These are phyloP conservation scores for Acrocera orbiculus DNA, from an alignment of 2,888 invertebrate genomes.

Conservation along the genomic window DNA sequence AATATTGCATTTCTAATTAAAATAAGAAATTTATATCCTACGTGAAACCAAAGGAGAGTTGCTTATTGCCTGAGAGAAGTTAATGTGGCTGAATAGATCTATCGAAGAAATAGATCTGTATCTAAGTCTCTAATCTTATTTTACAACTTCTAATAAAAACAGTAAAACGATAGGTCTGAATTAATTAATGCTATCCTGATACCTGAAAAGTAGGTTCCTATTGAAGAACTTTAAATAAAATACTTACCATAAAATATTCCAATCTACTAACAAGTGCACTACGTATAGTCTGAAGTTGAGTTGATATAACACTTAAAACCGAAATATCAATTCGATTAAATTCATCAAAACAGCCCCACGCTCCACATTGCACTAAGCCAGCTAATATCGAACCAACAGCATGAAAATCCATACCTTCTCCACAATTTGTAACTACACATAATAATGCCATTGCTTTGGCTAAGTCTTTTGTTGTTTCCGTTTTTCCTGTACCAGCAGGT, in stretches of 20 bases:
- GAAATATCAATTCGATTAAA: conserved; percentile 88
- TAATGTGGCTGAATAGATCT: too few relatives aligned
- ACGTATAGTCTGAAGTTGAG: conserved; percentile 76
- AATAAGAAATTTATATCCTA: too few relatives aligned
- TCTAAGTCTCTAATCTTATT: too few relatives aligned
- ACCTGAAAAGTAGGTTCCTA: too few relatives aligned
- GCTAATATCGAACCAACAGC: conserved; percentile 62
- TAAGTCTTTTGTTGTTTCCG: conserved; percentile 80
- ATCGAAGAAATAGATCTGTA: too few relatives aligned
- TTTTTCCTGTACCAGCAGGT: conserved; percentile 44
- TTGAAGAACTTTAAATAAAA: too few relatives aligned
- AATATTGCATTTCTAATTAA: too few relatives aligned
- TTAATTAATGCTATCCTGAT: too few relatives aligned
- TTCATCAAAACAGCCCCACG: conserved; percentile 94
- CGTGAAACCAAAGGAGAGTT: too few relatives aligned
- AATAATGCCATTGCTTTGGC: conserved; percentile 74
- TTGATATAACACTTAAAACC: conserved; percentile 81
- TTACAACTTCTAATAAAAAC: too few relatives aligned
- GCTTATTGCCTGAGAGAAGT: too few relatives aligned
- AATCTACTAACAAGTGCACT: conserved; percentile 62
- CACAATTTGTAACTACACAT: conserved; percentile 79
- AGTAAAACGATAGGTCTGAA: too few relatives aligned
- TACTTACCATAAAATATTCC: conserved; percentile 51
- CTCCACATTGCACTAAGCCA: conserved; percentile 40
- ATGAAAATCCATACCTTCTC: conserved; percentile 82